phyloP scores from a whole-genome alignment of 2,113 vertebrate genomes.

The Bubo bubo region DNA sequence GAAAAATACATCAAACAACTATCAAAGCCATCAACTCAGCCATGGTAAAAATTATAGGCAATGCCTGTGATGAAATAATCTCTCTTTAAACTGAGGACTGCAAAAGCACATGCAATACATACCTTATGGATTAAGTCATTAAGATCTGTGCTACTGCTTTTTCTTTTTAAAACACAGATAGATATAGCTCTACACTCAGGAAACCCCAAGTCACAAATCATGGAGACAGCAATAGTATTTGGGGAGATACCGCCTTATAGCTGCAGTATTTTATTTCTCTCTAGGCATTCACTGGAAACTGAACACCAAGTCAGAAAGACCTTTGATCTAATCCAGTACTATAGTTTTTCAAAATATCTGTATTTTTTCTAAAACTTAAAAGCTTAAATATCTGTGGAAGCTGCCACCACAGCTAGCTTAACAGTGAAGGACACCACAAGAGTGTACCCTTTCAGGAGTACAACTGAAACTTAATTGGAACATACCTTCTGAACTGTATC shows the following conservation, averaged over 20 bases:
- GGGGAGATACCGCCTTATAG: neutral
- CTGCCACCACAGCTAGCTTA: neutral
- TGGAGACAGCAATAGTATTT: neutral
- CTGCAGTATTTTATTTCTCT: neutral
- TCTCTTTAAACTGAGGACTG: neutral
- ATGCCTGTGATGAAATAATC: neutral
- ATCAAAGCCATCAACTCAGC: neutral
- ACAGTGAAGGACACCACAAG: neutral
- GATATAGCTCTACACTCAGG: neutral
- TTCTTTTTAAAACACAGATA: neutral
- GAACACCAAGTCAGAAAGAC: neutral
- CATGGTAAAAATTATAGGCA: neutral
- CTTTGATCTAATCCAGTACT: neutral
- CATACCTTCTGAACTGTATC: neutral
- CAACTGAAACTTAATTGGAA: neutral
- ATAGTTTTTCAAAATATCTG: neutral
- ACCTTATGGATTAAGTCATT: neutral
- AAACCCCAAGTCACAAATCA: neutral
- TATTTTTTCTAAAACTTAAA: neutral
- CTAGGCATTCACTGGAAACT: neutral
- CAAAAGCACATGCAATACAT: neutral
- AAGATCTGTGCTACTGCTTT: neutral
- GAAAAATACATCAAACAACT: neutral
- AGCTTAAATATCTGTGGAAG: neutral
- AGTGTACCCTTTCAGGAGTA: neutral